Percentiles rank a stretch among this genome's conserved stretches.
Evolutionary conservation across 2,888 invertebrate genomes (phyloP).

Genomic region (Euproctis similis): DNA sequence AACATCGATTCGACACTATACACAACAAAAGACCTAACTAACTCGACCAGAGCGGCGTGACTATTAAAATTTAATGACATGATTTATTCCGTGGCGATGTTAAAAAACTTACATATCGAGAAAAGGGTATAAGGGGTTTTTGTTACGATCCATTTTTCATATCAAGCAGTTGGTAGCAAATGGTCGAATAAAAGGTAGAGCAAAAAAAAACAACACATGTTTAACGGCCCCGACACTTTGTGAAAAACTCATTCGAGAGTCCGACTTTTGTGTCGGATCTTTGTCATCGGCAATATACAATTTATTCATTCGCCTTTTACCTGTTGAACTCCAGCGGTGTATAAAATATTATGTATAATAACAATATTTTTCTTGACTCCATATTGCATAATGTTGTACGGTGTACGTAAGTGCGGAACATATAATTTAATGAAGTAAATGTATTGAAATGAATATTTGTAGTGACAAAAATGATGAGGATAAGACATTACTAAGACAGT

Average conservation of each 20-base stretch:
- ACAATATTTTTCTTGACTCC: constrained; percentile 71
- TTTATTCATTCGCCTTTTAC: constrained; percentile 70
- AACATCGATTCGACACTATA: constrained; percentile 49
- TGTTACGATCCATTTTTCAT: constrained; percentile 75
- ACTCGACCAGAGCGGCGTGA: constrained; percentile 64
- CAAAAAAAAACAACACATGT: no score
- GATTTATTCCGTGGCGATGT: constrained; percentile 63
- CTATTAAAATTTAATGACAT: constrained; percentile 77
- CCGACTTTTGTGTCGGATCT: constrained; percentile 58
- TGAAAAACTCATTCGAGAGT: constrained; percentile 71
- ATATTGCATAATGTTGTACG: constrained; percentile 56
- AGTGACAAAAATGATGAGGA: no score
- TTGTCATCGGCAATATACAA: constrained; percentile 68
- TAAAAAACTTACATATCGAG: constrained; percentile 62
- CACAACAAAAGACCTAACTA: constrained; percentile 71
- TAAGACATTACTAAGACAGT: no score
- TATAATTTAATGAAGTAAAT: no score
- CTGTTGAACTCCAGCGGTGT: constrained; percentile 69
- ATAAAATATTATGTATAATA: constrained; percentile 69
- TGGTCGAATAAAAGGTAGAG: constrained; percentile 74
- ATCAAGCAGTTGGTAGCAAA: constrained; percentile 76
- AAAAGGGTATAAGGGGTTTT: constrained; percentile 75
- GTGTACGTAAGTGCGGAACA: constrained; percentile 39
- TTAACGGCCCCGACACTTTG: constrained; percentile 73
- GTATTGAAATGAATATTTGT: no score